phyloP scores from a whole-genome alignment of 2,888 invertebrate genomes.

The Andrena chrysosceles region DNA sequence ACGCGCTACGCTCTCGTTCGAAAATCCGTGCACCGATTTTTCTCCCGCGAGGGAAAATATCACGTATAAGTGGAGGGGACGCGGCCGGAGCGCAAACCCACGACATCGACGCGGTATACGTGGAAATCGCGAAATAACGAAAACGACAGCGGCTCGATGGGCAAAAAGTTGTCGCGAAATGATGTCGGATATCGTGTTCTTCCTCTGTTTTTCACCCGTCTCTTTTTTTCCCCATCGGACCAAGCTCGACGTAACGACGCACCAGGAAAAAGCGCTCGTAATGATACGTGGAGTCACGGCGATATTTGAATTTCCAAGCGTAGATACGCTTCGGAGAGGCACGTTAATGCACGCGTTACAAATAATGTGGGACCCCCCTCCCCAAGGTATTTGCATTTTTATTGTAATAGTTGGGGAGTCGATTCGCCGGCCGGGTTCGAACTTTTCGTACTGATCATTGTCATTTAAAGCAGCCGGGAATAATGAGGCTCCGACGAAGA shows the following conservation, averaged over 20 bases:
- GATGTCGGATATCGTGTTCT: neutral
- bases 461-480: constrained; percentile 23
- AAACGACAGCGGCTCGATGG: constrained; percentile 11
- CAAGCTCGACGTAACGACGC: constrained; percentile 23
- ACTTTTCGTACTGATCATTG: constrained; percentile 38
- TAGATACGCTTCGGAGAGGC: neutral
- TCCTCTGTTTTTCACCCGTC: neutral
- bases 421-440: constrained; percentile 28
- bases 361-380: constrained; percentile 13
- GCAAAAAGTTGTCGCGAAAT: constrained; percentile 3
- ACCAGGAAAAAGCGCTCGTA: constrained; percentile 30
- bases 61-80: neutral
- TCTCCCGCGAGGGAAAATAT: neutral
- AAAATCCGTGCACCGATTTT: constrained; percentile 14
- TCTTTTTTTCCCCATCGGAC: neutral
- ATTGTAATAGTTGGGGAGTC: constrained; percentile 43
- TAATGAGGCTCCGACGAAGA: neutral
- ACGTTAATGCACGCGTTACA: constrained; percentile 49
- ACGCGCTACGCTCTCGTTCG: constrained; percentile 16
- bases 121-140: neutral
- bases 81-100: neutral
- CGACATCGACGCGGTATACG: neutral
- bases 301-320: constrained; percentile 45
- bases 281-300: constrained; percentile 24
- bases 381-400: constrained; percentile 44